Base-by-base conservation (phyloP, 2,888 invertebrate genomes). In the Sympetrum striolatum region DNA sequence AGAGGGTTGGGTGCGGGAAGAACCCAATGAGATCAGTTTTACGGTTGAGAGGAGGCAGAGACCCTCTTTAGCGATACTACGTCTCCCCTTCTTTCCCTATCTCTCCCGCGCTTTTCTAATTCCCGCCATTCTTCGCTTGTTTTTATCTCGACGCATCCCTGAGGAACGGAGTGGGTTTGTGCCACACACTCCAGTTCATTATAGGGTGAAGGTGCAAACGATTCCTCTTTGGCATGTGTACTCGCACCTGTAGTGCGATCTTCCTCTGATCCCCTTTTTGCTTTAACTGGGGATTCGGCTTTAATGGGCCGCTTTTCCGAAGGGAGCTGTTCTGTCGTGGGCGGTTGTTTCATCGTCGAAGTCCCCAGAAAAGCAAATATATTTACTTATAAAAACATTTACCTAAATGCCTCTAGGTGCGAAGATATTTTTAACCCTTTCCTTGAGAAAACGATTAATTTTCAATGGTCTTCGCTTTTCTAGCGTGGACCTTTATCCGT, bases 11-110 rank as follows among this genome's bases (percentile, higher is more conserved):
- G 64, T 15, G 81, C 15, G 81, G 58, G 31, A 82, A 90, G 82
- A 91, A 91, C 91, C 90, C 91, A 90, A 91, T 91, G 91, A 91
- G 91, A 91, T 91, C 91, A 90, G 91, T 91, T 91, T 91, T 91
- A 90, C 91, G 91, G 91, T 80, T 90, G 90, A 91, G 91, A 82
- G 79, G 91, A 91, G 91, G 58, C 82, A 82, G 58, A 82, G 86
- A 86, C 86, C 86, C 86, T 86, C 86, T 86, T 86, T 86, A 86
- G 86, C 86, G 86, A 22, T n/a, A 44, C 53, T n/a, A n/a, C n/a
- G n/a, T n/a, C n/a, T 31, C 82, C 44, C 81, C 25, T n/a, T 48
- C 80, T 90, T 31, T 53, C 90, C 82, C 58, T 90, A 90, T 73
- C 90, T 82, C 81, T 81, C 25, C 80, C 90, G 39, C 86, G 53